Evolutionary conservation across 2,888 invertebrate genomes (phyloP), one percentile per base, ranked within the genome.

Genomic region (Heterodera filipjevi): DNA sequence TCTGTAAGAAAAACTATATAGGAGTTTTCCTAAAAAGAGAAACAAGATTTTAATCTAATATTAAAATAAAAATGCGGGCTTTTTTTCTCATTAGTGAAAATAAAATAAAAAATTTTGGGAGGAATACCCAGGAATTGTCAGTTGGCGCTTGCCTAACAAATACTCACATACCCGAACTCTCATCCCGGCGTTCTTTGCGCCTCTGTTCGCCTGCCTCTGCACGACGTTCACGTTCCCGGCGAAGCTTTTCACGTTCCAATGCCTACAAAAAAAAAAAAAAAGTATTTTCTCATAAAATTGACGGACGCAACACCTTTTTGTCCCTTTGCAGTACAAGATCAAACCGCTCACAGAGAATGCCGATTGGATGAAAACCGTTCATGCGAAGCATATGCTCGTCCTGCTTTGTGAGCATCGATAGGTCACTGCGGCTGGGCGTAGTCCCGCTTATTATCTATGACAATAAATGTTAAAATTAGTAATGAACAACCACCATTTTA

Each of bases 341-440:
- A 30, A 75, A 5, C 19, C 22, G 30, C 30, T 75, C 75, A 27
- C 75, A 75, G 12, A 33, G 64, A 75, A 75, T 75, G n/a, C 32
- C 32, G 3, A 75, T 19, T 2, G 75, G 35, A 30, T n/a, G 44
- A 30, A 75, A 75, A 2, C 75, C 66, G 22, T 75, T 66, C 8
- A 30, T 3, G 10, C 75, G 53, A 33, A 75, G 66, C 39, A 75
- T 32, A 27, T 27, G 27, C 59, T 30, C 59, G 27, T 59, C 59
- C 59, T 27, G n/a, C 10, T 59, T 59, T 6, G 59, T 27, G 8
- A 59, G 27, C 59, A 59, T n/a, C 0, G 27, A 6, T 22, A 27
- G 59, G 12, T 59, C 59, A 3, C 27, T 39, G 6, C 39, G 39
- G 2, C 12, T 39, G 0, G 39, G 2, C 39, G 12, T 39, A 39